Evolutionary conservation across 2,888 invertebrate species (phyloP).

Genomic region (Quadroppia sp.): DNA sequence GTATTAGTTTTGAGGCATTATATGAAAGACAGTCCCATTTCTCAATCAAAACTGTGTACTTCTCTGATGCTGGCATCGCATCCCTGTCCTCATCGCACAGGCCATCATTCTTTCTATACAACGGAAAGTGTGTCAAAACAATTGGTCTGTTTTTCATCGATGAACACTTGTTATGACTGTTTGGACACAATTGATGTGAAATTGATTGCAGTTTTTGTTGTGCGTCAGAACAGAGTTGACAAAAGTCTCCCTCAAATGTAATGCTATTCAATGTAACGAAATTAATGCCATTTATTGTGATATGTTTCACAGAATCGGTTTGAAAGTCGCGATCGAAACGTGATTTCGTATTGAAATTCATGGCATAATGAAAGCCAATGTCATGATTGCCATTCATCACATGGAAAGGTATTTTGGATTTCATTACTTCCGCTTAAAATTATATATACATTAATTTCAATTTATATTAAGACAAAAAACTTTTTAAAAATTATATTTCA

Average conservation of each 20-base stretch:
- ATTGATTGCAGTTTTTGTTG: background rate
- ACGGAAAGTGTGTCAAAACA: background rate
- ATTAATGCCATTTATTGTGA: background rate
- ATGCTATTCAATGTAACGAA: conserved; percentile 9
- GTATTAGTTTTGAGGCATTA: background rate
- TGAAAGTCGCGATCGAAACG: background rate
- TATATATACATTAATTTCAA: too few species aligned
- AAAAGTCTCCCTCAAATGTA: background rate
- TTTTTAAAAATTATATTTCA: too few species aligned
- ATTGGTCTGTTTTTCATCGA: background rate
- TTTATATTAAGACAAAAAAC: too few species aligned
- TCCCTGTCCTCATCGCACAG: background rate
- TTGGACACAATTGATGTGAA: background rate
- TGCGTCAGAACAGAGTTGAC: background rate
- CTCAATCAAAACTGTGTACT: background rate
- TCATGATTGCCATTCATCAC: background rate
- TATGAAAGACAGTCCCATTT: background rate
- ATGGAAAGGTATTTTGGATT: background rate
- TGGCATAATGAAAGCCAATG: background rate
- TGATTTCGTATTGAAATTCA: background rate
- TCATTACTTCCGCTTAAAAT: too few species aligned
- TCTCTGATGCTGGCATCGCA: background rate
- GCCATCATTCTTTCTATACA: background rate
- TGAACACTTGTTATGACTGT: background rate
- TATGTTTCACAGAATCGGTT: background rate